These are phyloP conservation scores for Crambe crambe DNA, from an alignment of 37 sponge, comb jelly and placozoan species.

Conservation along the genomic window DNA sequence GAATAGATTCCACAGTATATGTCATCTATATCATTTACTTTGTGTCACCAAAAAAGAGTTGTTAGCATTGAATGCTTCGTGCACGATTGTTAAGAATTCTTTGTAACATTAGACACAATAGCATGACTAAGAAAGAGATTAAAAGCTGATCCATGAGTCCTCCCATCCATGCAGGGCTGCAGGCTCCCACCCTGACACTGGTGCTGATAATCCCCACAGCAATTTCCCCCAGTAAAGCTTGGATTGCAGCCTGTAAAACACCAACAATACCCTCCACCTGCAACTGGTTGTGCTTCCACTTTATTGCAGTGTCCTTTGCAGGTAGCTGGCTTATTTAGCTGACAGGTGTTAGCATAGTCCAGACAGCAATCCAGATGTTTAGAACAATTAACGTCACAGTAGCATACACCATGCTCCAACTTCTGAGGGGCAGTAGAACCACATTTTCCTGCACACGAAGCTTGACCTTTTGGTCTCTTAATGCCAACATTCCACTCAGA, in stretches of 20 bases:
- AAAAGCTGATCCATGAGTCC: too few species aligned
- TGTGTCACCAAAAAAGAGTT: too few species aligned
- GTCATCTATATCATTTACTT: too few species aligned
- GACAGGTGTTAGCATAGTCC: conserved; percentile 44
- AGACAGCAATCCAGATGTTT: conserved; percentile 56
- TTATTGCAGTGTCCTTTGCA: conserved; percentile 27
- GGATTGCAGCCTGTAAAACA: conserved; percentile 21
- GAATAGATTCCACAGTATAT: too few species aligned
- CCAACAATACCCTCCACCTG: conserved; percentile 59
- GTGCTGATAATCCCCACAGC: conserved; percentile 39
- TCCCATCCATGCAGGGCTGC: conserved; percentile 34
- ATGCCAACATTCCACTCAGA: conserved; percentile 18
- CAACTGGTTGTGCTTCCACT: neutral
- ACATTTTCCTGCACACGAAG: conserved; percentile 26
- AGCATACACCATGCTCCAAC: conserved; percentile 22
- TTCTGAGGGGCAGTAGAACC: neutral
- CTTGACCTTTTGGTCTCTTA: conserved; percentile 21
- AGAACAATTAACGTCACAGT: conserved; percentile 38
- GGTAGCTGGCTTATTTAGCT: neutral
- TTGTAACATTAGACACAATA: too few species aligned
- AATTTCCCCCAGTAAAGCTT: conserved; percentile 34
- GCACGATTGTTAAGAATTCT: too few species aligned
- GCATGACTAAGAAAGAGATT: too few species aligned
- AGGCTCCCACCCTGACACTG: conserved; percentile 1
- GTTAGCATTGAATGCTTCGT: too few species aligned